phyloP scores from a whole-genome alignment of 2,797 vertebrate genomes.

The Scolopax rusticola region DNA sequence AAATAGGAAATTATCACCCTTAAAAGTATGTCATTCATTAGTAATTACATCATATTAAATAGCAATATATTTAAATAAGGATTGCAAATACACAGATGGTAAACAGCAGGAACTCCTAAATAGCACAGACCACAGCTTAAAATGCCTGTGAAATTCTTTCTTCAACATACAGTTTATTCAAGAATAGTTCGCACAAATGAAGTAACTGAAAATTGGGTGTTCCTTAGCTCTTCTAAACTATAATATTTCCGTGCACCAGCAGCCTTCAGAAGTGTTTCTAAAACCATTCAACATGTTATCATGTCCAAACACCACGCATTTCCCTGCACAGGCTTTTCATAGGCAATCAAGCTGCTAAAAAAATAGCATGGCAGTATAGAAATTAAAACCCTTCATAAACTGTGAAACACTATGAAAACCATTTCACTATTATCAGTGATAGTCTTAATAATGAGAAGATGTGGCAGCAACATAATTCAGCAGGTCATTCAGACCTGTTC shows the following conservation, averaged over 20 bases:
- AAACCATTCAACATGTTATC: neutral
- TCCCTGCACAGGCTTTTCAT: neutral
- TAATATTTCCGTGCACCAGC: neutral
- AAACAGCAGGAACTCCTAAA: neutral
- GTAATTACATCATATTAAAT: neutral
- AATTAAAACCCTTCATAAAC: neutral
- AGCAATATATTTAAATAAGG: neutral
- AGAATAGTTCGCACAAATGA: neutral
- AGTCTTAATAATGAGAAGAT: accelerated
- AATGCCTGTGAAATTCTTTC: neutral
- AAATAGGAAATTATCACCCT: neutral
- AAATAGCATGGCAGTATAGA: neutral
- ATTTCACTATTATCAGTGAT: neutral
- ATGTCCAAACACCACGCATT: accelerated
- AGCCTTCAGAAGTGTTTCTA: neutral
- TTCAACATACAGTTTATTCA: neutral
- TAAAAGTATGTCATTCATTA: neutral
- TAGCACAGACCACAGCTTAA: neutral
- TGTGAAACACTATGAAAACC: neutral
- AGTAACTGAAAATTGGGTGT: neutral
- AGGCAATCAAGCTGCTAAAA: neutral
- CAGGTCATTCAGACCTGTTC: neutral
- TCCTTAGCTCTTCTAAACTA: neutral
- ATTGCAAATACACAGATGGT: neutral
- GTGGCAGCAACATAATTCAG: neutral